These are phyloP conservation scores for Cylloceria caligata DNA, from an alignment of 2,888 invertebrate species.

Conservation along the genomic window DNA sequence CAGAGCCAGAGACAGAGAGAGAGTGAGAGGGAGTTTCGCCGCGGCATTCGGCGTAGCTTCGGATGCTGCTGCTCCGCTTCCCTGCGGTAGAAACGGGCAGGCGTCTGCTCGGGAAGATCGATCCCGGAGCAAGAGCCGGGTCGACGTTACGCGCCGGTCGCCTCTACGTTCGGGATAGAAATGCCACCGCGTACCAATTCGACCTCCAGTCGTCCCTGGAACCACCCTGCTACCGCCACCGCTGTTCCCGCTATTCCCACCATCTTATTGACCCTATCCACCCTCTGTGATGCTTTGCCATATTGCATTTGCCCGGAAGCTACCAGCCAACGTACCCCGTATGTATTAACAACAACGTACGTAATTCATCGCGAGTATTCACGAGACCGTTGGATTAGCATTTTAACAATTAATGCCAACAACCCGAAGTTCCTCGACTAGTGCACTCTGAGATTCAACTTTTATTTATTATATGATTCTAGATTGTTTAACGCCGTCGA, in stretches of 20 bases:
- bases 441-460: too few relatives aligned
- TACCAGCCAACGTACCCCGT: conserved; percentile 12
- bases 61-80: conserved; percentile 54
- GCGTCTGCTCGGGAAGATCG: conserved; percentile 70
- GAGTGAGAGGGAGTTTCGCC: conserved; percentile 23
- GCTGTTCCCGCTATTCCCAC: conserved; percentile 3
- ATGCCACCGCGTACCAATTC: conserved; percentile 44
- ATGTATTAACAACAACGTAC: neutral
- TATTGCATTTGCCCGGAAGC: conserved; percentile 47
- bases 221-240: conserved; percentile 40
- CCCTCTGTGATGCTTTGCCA: conserved; percentile 30
- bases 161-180: conserved; percentile 36
- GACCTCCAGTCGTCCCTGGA: conserved; percentile 53
- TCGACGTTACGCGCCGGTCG: conserved; percentile 57
- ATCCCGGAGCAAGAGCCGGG: conserved; percentile 67
- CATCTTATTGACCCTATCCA: neutral
- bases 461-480: too few relatives aligned
- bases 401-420: conserved; percentile 5
- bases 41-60: conserved; percentile 44
- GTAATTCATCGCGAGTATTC: neutral
- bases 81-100: conserved; percentile 64
- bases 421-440: neutral
- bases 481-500: too few relatives aligned
- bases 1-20: neutral
- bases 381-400: neutral